These are phyloP conservation scores for Luscinia megarhynchos DNA, from an alignment of 2,797 vertebrate genomes.

Conservation along the genomic window DNA sequence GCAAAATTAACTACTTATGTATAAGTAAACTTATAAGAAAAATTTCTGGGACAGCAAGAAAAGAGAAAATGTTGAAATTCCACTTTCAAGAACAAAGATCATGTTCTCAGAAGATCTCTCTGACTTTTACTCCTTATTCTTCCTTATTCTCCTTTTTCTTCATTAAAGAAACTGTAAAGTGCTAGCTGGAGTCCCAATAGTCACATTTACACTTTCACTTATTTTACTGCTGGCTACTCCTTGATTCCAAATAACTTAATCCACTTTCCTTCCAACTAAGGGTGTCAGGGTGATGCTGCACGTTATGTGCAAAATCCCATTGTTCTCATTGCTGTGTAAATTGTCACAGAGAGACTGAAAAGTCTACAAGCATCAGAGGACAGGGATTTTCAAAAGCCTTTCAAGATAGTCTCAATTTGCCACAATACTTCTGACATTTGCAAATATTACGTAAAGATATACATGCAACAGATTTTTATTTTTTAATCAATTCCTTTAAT, in stretches of 20 bases:
- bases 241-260: neutral
- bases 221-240: neutral
- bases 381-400: neutral
- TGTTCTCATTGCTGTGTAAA: neutral
- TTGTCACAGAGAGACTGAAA: neutral
- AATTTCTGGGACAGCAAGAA: neutral
- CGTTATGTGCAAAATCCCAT: neutral
- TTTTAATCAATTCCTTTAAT: neutral
- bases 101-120: neutral
- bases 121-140: neutral
- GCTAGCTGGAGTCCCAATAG: neutral
- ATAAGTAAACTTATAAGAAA: neutral
- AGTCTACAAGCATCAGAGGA: neutral
- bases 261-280: neutral
- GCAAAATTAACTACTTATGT: neutral
- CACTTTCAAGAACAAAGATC: neutral
- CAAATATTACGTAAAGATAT: neutral
- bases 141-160: neutral
- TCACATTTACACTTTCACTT: neutral
- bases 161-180: neutral
- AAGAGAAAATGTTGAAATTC: neutral
- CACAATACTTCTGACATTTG: neutral
- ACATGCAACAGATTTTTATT: neutral
- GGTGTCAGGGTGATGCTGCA: neutral
- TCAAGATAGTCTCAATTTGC: neutral